These are phyloP conservation scores for Eristalis pertinax DNA, from an alignment of 2,888 invertebrate genomes.

Conservation along the genomic window DNA sequence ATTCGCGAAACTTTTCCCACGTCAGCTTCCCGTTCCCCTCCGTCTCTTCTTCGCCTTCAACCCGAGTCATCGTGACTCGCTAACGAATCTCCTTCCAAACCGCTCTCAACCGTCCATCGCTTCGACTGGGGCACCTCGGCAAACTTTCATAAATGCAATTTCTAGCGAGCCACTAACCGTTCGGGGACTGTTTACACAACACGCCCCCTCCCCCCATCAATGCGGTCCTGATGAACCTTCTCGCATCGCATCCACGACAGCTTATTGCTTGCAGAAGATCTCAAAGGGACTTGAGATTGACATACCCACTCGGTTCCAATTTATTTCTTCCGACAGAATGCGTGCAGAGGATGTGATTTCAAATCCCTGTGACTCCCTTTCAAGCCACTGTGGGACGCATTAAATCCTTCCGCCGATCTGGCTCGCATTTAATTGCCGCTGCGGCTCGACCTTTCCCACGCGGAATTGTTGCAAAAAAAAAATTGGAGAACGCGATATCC, in stretches of 20 bases:
- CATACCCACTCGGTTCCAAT: neutral
- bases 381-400: neutral
- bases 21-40: neutral
- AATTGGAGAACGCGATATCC: neutral
- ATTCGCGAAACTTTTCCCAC: neutral
- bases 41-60: neutral
- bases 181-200: neutral
- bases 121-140: neutral
- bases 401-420: neutral
- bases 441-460: neutral
- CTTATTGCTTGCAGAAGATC: neutral
- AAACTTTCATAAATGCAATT: neutral
- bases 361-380: neutral
- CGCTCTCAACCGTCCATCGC: neutral
- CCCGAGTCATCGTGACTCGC: neutral
- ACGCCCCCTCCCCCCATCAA: too few relatives aligned
- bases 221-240: too few relatives aligned
- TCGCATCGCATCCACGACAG: neutral
- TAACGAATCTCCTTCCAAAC: neutral
- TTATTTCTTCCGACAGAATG: neutral
- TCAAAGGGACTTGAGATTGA: neutral
- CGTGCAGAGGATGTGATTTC: neutral
- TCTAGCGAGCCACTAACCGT: neutral
- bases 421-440: neutral
- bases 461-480: neutral